Evolutionary conservation across 2,888 invertebrate genomes (phyloP).

Genomic region (Nomada ferruginata): DNA sequence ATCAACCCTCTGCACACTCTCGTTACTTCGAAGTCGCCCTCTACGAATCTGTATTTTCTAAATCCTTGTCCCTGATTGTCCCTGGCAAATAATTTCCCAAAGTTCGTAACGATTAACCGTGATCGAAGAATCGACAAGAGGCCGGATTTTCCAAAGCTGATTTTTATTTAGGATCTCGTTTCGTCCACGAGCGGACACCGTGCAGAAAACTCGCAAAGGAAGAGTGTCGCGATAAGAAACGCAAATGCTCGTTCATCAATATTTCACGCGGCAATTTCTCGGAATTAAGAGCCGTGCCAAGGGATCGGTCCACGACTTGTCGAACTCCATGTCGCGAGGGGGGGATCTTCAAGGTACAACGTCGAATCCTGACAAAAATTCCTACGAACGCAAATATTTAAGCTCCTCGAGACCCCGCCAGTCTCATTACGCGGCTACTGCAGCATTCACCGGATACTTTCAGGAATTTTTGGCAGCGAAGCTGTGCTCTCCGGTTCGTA

Average conservation of each 20-base stretch:
- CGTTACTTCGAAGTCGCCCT: too few relatives aligned
- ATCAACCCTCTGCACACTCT: too few relatives aligned
- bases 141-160: neutral
- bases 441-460: constrained; percentile 46
- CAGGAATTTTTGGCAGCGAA: constrained; percentile 58
- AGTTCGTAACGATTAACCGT: too few relatives aligned
- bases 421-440: constrained; percentile 48
- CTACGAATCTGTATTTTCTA: too few relatives aligned
- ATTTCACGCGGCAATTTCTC: constrained; percentile 3
- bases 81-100: too few relatives aligned
- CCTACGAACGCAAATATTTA: constrained; percentile 50
- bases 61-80: too few relatives aligned
- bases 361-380: constrained; percentile 50
- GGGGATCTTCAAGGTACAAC: constrained; percentile 33
- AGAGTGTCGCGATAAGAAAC: neutral
- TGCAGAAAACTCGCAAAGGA: too few relatives aligned
- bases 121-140: too few relatives aligned
- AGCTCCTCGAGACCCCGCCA: constrained; percentile 35
- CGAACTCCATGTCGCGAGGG: neutral
- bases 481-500: constrained; percentile 40
- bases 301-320: neutral
- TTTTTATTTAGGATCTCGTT: neutral
- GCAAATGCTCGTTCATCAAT: neutral
- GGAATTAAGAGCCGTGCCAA: constrained; percentile 4
- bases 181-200: neutral